Evolutionary conservation across 2,888 invertebrate genomes (phyloP).

Genomic region (Torymus auratus): DNA sequence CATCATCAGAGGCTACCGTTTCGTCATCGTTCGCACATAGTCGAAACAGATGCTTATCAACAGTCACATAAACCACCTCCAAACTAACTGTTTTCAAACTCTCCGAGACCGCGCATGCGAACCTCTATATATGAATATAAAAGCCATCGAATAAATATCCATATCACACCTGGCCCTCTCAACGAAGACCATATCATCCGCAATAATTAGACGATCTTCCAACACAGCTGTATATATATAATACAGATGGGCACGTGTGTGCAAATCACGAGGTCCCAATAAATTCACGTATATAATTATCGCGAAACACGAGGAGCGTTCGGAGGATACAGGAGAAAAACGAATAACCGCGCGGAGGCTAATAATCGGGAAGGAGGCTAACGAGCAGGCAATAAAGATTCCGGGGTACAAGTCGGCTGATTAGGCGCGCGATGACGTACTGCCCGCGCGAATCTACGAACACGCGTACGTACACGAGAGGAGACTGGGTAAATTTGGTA

Average conservation of each 20-base stretch:
- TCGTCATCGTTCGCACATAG: no score
- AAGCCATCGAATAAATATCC: no score
- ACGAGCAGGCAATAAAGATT: slow-evolving; percentile 68
- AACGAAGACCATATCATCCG: no score
- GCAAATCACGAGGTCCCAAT: slow-evolving; percentile 14
- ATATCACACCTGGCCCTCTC: no score
- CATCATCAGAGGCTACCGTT: no score
- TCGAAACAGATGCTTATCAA: no score
- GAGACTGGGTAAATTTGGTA: neutral
- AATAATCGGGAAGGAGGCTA: slow-evolving; percentile 62
- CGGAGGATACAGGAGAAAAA: neutral
- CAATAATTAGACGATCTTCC: slow-evolving; percentile 32
- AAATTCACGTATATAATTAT: slow-evolving; percentile 32
- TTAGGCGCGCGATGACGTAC: slow-evolving; percentile 65
- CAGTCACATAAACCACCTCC: no score
- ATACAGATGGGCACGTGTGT: neutral
- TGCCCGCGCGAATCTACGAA: slow-evolving; percentile 63
- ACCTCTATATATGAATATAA: no score
- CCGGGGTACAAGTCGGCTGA: slow-evolving; percentile 62
- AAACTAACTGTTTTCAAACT: no score
- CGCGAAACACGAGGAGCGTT: slow-evolving; percentile 6
- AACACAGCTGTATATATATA: no score
- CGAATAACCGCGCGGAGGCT: slow-evolving; percentile 57
- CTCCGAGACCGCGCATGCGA: no score
- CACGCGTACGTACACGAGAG: slow-evolving; percentile 63